These are phyloP conservation scores for Ispidina lecontei DNA, from an alignment of 2,797 vertebrate genomes.

Conservation along the genomic window DNA sequence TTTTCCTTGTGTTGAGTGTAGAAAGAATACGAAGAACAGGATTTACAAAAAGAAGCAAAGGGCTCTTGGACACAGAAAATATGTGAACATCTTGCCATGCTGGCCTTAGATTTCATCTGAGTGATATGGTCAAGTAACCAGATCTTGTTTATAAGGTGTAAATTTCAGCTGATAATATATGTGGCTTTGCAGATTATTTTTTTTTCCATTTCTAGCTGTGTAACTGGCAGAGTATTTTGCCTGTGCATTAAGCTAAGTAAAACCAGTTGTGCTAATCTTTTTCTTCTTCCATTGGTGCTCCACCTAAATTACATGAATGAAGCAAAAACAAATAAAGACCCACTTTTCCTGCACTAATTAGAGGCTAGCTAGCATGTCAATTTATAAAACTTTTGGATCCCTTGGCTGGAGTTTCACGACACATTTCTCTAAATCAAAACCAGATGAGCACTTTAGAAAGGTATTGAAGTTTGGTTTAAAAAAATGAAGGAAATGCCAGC, in stretches of 20 bases:
- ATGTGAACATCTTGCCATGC: not conserved
- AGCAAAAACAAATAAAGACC: constrained; percentile 67
- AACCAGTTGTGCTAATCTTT: constrained; percentile 57
- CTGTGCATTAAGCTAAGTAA: constrained; percentile 54
- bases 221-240: constrained; percentile 48
- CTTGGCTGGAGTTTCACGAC: constrained; percentile 50
- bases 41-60: constrained; percentile 42
- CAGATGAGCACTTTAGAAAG: constrained; percentile 66
- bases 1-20: constrained; percentile 8
- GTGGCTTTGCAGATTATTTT: constrained; percentile 42
- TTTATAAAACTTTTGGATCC: constrained; percentile 65
- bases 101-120: constrained; percentile 38
- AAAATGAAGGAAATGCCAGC: constrained; percentile 57
- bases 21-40: not conserved
- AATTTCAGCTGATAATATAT: constrained; percentile 49
- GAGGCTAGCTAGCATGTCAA: constrained; percentile 64
- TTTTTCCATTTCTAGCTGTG: constrained; percentile 20
- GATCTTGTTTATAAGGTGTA: constrained; percentile 60
- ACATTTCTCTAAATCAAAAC: constrained; percentile 66
- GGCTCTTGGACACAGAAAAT: constrained; percentile 17
- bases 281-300: constrained; percentile 31
- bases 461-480: constrained; percentile 52
- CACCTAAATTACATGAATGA: constrained; percentile 48
- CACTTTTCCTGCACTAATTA: constrained; percentile 68
- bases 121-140: constrained; percentile 46